Evolutionary conservation across 2,888 invertebrate genomes (phyloP), one percentile per base, ranked within the genome.

Genomic region (Zaprionus bogoriensis): DNA sequence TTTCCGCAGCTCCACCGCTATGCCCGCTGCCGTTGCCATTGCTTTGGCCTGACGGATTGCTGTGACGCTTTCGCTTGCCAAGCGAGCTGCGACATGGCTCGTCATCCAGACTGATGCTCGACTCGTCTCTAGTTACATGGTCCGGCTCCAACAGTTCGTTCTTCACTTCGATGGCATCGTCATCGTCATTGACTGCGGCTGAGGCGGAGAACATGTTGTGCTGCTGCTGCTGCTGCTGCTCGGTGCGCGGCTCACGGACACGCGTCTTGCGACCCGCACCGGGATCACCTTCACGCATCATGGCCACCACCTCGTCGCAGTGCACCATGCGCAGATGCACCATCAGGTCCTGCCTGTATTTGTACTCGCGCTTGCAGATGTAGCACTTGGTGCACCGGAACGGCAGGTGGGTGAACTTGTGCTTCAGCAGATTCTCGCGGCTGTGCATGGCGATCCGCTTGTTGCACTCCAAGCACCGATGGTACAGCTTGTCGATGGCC

Each of bases 361-460:
- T 89, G 73, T 89, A 89, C 66, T 88, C 85, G 20, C 89, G 69
- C 41, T 86, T 80, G 50, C 89, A 89, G 5, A 89, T 74, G 57
- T 74, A 81, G 52, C 89, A 89, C 63, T 89, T 89, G 39, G 86
- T 84, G 55, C 89, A 89, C 1, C 89, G 75, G 61, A 77, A 89
- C 14, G 89, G 89, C 51, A 89, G 52, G 76, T 89, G 89, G 4
- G 89, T 89, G 28, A 89, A 89, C 71, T 89, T 89, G 58, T 89
- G 89, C 61, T 89, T 89, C 1, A 89, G 55, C 19, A 89, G 74
- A 66, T 89, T 89, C 48, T 89, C 89, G 39, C 89, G 82, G 19
- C 89, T 88, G 45, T 89, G 89, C 89, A 89, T 89, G 0, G 89
- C 89, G 17, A 89, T 89, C 3, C 87, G 86, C 59, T 88, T 89